Percentiles rank a stretch among this genome's conserved stretches.
These are phyloP conservation scores for Perodicticus potto DNA, from an alignment of 2,797 vertebrate genomes.

Conservation along the genomic window DNA sequence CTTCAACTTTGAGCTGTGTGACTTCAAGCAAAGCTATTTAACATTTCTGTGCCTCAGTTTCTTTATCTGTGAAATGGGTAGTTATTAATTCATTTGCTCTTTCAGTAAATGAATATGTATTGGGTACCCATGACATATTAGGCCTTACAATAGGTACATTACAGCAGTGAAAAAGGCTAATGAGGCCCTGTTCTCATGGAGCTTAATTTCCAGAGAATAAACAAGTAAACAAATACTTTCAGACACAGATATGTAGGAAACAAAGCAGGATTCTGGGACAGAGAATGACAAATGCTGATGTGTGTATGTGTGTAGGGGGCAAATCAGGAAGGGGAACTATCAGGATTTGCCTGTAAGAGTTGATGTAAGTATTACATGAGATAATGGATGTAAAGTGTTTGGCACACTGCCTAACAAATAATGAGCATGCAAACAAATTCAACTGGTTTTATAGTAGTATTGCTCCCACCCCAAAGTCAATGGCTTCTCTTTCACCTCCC, in stretches of 20 bases:
- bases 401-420: not conserved
- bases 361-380: not conserved
- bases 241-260: not conserved
- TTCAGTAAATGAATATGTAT: not conserved
- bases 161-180: not conserved
- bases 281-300: not conserved
- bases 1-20: not conserved
- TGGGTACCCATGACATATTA: not conserved
- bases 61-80: not conserved
- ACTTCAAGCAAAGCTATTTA: not conserved
- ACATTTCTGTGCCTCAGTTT: conserved; percentile 1
- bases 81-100: not conserved
- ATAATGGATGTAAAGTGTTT: not conserved
- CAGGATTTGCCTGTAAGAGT: not conserved
- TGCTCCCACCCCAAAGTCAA: not conserved
- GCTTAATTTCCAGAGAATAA: not conserved
- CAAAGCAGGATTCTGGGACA: not conserved
- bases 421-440: not conserved
- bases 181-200: not conserved
- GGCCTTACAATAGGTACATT: not conserved
- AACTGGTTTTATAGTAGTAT: not conserved
- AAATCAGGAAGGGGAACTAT: not conserved
- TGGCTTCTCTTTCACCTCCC: not conserved
- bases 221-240: not conserved
- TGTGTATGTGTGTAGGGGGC: not conserved